phyloP scores from a whole-genome alignment of 2,888 invertebrate genomes.

The Cyrtodaria siliqua region DNA sequence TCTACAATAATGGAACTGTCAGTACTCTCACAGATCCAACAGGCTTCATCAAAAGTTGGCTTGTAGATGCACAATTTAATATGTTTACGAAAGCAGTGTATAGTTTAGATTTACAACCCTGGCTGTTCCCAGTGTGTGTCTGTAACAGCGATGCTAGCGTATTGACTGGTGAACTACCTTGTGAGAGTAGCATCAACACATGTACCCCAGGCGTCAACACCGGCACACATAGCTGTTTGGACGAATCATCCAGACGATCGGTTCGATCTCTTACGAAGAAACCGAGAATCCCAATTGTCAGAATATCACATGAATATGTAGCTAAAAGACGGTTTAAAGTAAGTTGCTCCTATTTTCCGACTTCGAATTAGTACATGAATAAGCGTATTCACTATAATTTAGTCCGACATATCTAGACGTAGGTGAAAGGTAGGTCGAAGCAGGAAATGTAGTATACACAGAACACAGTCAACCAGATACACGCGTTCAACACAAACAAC shows the following conservation, averaged over 20 bases:
- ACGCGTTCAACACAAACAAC: too few relatives aligned
- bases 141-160: background rate
- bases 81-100: constrained; percentile 1
- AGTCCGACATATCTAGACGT: too few relatives aligned
- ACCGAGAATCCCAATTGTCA: background rate
- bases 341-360: too few relatives aligned
- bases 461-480: too few relatives aligned
- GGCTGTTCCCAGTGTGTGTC: background rate
- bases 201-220: constrained; percentile 1
- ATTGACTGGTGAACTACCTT: background rate
- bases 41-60: background rate
- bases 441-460: too few relatives aligned
- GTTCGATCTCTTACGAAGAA: background rate
- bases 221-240: constrained; percentile 1
- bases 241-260: constrained; percentile 1
- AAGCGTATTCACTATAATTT: too few relatives aligned
- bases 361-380: too few relatives aligned
- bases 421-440: too few relatives aligned
- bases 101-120: background rate
- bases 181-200: background rate
- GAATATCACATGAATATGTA: background rate
- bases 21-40: background rate
- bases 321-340: background rate
- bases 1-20: background rate
- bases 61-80: background rate